Base-by-base conservation (phyloP, 2,888 invertebrate species). In the Drosophila putrida region DNA sequence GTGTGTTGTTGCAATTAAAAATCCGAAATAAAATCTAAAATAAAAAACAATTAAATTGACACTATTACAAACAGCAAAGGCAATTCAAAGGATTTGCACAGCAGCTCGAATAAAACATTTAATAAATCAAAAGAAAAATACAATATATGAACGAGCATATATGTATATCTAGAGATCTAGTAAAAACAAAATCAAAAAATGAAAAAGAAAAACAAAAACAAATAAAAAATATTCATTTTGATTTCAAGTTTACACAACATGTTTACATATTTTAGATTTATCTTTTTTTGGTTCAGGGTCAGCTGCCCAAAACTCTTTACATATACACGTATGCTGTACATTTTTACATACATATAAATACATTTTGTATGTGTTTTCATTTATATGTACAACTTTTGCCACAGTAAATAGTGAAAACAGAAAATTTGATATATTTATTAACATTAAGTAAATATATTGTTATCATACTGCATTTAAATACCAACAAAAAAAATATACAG, bases 381-480 rank as follows among this genome's bases (percentile, higher is more conserved):
- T 75, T 83, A 51, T 53, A 67, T 55, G 55, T 77, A 67, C 58
- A 50, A 60, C 63, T 72, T 74, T 78, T 69, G 65, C 47, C 50
- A 69, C 46, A 35, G 62, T 57, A 64, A 73, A 79, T 53, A 64
- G 28, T 46, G 46, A 46, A 38, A 49, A 49, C 9, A 36, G 46
- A 62, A 71, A 50, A 81, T 84, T 88, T 82, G 71, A 82, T 82
- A 88, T 79, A 88, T 89, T 85, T 88, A 85, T 82, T 82, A 85
- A 84, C 64, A 82, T 74, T 88, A 82, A 88, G 85, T 64, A 71
- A 89, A 85, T 83, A 85, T 89, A 86, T 89, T 86, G 85, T 89
- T 86, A 89, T 89, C 80, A 80, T 62, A 80, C 67, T 82, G 89
- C 85, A 85, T 85, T 85, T 88, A 78, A 73, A 72, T 66, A 75